Percentiles rank a stretch among this genome's conserved stretches.
phyloP scores from a whole-genome alignment of 2,888 invertebrate species.

The Criorhina ranunculi region DNA sequence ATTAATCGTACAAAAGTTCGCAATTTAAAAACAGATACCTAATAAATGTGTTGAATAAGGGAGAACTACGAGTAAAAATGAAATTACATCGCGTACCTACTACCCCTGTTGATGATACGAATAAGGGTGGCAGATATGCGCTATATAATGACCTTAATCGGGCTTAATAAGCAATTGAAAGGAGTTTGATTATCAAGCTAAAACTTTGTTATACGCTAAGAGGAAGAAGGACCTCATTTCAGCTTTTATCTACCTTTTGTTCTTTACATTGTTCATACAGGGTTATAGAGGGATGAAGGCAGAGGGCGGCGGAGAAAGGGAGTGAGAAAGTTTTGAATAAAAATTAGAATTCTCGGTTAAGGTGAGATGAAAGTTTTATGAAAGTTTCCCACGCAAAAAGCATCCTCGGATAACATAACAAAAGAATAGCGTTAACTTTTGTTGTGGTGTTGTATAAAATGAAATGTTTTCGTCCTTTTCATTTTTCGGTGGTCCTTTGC shows the following conservation, averaged over 20 bases:
- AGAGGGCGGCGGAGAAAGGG: neutral
- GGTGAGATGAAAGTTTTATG: slow-evolving; percentile 18
- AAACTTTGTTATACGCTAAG: slow-evolving; percentile 8
- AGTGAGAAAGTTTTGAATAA: slow-evolving; percentile 6
- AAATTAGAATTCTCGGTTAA: slow-evolving; percentile 15
- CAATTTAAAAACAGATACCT: slow-evolving; percentile 39
- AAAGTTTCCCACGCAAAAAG: slow-evolving; percentile 21
- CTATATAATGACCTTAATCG: slow-evolving; percentile 36
- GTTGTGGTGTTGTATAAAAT: neutral
- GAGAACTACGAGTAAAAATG: slow-evolving; percentile 19
- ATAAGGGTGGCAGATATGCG: neutral
- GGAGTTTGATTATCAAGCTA: slow-evolving; percentile 7
- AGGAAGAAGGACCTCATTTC: neutral
- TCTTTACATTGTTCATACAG: neutral
- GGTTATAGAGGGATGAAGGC: neutral
- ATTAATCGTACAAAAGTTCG: slow-evolving; percentile 58
- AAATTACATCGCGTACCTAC: slow-evolving; percentile 6
- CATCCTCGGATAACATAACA: neutral
- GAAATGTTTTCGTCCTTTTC: neutral
- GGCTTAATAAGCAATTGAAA: slow-evolving; percentile 32
- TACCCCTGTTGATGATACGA: neutral
- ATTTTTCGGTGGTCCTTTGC: neutral
- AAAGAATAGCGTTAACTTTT: neutral
- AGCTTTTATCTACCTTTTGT: neutral
- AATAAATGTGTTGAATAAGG: slow-evolving; percentile 44